Base-by-base conservation (phyloP, 2,888 invertebrate genomes). In the Leptarthrus brevirostris region DNA sequence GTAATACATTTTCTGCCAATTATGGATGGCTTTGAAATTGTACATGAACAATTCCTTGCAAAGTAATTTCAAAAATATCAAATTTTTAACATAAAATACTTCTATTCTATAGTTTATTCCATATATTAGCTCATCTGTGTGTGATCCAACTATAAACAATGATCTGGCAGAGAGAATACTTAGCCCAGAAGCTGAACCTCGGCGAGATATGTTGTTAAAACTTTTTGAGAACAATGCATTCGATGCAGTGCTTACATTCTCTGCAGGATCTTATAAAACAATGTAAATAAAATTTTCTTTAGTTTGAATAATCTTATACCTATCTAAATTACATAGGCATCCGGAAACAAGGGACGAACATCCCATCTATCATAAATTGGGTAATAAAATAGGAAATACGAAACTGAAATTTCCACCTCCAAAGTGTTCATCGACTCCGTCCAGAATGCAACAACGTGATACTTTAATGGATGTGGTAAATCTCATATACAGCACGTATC, bases 1-100 rank as follows among this genome's bases (percentile, higher is more conserved):
- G 92, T 94, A 3, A 82, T 97, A 40, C 93, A 95, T 82, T 89
- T 97, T 78, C 88, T 95, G 78, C 96, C 96, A 0, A 87, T 79
- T 16, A 82, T 82, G 6, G 80, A 82, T 3, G 81, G 81, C 52
- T 85, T 83, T 44, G 77, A 80, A 1, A 34, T 74, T 8, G 79
- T 83, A 66, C 79, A 80, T 2, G 53, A 77, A 8, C 81, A 82
- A 77, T 85, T 80, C 75, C 78, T 79, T 10, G 74, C 74, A 73
- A 83, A 85, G 83, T 83, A 58, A 79, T 82, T 79, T 26, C 26
- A 44, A 1, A 44, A 24, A 73, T 34, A 12, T 4, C 1, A 40
- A n/a, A 16, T 52, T 44, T 14, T 49, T 26, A 12, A 40, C 3
- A 22, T 8, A 24, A 6, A 40, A 5, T 30, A 20, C 26, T 49